These are phyloP conservation scores for Schizopygopsis pylzovi DNA, from an alignment of 2,797 vertebrate genomes.

Conservation along the genomic window DNA sequence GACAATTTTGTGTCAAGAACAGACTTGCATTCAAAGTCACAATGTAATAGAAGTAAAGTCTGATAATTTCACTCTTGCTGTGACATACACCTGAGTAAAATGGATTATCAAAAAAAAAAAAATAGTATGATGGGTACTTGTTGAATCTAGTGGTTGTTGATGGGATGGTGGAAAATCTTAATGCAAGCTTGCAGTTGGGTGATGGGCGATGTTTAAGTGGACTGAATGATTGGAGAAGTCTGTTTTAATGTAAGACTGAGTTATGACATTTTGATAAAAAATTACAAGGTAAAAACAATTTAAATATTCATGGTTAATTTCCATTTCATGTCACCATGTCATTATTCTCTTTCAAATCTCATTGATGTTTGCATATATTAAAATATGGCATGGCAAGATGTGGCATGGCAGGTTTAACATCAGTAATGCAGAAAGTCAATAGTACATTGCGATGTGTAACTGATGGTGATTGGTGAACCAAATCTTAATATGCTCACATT, in stretches of 20 bases:
- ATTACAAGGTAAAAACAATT: not conserved
- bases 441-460: not conserved
- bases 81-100: not conserved
- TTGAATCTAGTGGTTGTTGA: not conserved
- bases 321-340: not conserved
- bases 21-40: not conserved
- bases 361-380: conserved; percentile 11
- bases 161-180: not conserved
- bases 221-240: not conserved
- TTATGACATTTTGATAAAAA: too few species aligned
- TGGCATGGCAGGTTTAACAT: not conserved
- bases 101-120: not conserved
- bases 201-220: not conserved
- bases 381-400: not conserved
- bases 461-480: not conserved
- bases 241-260: not conserved
- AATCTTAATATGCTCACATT: not conserved
- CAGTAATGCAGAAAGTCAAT: not conserved
- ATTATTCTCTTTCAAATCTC: not conserved
- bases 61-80: not conserved
- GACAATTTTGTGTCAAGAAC: not conserved
- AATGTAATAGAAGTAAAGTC: not conserved
- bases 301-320: not conserved
- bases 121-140: not conserved
- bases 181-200: not conserved